Base-by-base conservation (phyloP, 2,797 vertebrate genomes). In the Antrozous pallidus region DNA sequence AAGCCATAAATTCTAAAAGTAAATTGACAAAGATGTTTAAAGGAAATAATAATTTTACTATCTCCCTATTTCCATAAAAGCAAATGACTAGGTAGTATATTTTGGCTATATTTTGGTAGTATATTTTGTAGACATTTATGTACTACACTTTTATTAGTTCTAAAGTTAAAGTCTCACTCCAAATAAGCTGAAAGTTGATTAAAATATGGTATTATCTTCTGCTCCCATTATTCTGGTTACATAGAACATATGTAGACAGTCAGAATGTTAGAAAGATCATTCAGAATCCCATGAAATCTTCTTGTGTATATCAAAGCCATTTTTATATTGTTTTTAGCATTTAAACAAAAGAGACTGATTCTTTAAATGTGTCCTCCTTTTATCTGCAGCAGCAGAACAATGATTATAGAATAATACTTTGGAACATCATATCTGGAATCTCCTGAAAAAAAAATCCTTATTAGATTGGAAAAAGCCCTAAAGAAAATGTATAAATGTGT, bases 151-250 rank as follows among this genome's bases (percentile, higher is more conserved):
- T 96, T 74, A 88, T 97, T 87, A 96, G 65, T 88, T 97, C 82
- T 93, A 89, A 77, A 94, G 90, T 96, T 95, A 96, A 96, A 92
- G 1, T 95, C 65, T 2, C 45, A 63, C 0, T 6, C 16, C 95
- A 96, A 95, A 95, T 87, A 92, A 81, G 96, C 97, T 88, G 91
- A 95, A 89, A 90, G 96, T 94, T 97, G 92, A 84, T 95, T 90
- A 80, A 77, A 96, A 92, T 89, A 65, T 20, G 58, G 0, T 74
- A n/a, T 70, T 96, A 20, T 75, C 91, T 92, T 56, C 47, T 47
- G 14, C 65, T 95, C 95, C n/a, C 92, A 58, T 96, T 96, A 96
- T 84, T 88, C 65, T 75, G 69, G 69, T 51, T 38, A 90, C 13
- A 85, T 6, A 63, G 8, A 36, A 71, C 16, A 18, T 81, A 73